Evolutionary conservation across 2,888 invertebrate species (phyloP), one percentile per base, ranked within the genome.

Genomic region (Cantharis lateralis): DNA sequence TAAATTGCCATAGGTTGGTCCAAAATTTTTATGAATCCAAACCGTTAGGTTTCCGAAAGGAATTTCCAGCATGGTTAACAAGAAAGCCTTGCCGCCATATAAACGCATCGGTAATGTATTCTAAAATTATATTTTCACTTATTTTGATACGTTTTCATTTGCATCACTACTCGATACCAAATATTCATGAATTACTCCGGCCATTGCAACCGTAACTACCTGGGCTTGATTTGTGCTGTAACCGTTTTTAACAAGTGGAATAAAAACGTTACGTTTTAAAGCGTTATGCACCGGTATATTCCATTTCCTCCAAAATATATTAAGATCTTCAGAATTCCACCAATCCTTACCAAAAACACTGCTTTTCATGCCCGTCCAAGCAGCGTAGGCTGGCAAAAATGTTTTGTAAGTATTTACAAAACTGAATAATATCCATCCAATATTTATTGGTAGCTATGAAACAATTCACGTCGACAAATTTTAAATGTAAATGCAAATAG

Each of bases 251-350:
- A 74, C 16, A 2, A 77, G 16, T 10, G 77, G 77, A 10, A 61
- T 48, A 28, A 61, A 63, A 64, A 74, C 74, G 13, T 68, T 74
- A 15, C 63, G 15, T 69, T 71, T 77, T 7, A 77, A 10, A 10
- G 71, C 68, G 9, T 69, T 13, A 20, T 74, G 61, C 2, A 77
- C 74, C 7, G 70, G 71, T 5, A 68, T 1, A 15, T 77, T 77
- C 77, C 77, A 77, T 26, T 68, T 68, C 7, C 71, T 32, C 77
- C 77, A 77, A 69, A 77, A 77, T 11, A 10, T 68, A 15, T 16
- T 68, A 0, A 68, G 10, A 15, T 68, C 15, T 15, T 62, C 48
- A 1, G 71, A 48, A 28, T 74, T 74, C 77, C 77, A 77, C 77
- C 77, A 77, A 24, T 77, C 74, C 2, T 15, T 15, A 10, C 48